A percentile compares a stretch with the other conserved stretches of the same genome.
Evolutionary conservation across 2,888 invertebrate species (phyloP).

Genomic region (Nasonovia ribisnigri): DNA sequence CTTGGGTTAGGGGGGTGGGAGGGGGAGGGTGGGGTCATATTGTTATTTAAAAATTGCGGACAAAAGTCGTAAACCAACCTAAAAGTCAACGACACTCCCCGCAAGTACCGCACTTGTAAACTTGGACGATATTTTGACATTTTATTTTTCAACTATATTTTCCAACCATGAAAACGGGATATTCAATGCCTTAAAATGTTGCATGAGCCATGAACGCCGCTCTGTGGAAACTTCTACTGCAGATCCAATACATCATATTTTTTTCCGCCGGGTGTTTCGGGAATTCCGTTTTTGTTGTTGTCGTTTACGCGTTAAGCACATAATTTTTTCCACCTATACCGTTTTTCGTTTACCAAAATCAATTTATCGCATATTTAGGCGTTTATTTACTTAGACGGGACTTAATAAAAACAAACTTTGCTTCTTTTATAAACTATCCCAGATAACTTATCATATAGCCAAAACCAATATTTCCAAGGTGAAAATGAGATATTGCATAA

Average conservation of each 20-base stretch:
- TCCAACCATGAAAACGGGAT: not conserved
- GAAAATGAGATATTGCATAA: not conserved
- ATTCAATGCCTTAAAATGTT: not conserved
- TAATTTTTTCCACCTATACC: not conserved
- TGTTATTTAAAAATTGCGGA: slow-evolving; percentile 15
- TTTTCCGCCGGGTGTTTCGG: not conserved
- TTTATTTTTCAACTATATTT: not conserved
- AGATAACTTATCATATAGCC: not conserved
- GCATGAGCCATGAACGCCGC: not conserved
- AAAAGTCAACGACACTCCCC: slow-evolving; percentile 40
- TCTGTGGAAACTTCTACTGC: slow-evolving; percentile 28
- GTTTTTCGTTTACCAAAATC: slow-evolving; percentile 19
- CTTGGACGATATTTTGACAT: slow-evolving; percentile 38
- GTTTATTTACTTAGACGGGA: not conserved
- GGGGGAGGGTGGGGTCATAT: not conserved
- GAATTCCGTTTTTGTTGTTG: slow-evolving; percentile 4
- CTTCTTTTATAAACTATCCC: not conserved
- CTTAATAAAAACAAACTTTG: slow-evolving; percentile 13
- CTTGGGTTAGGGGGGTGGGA: no score
- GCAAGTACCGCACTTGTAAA: slow-evolving; percentile 17
- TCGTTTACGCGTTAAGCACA: not conserved
- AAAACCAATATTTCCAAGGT: not conserved
- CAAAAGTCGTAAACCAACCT: slow-evolving; percentile 18
- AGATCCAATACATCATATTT: slow-evolving; percentile 48
- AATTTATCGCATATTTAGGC: slow-evolving; percentile 43